These are phyloP conservation scores for Mesoclemmys tuberculata DNA, from an alignment of 2,113 vertebrate genomes.

Conservation along the genomic window DNA sequence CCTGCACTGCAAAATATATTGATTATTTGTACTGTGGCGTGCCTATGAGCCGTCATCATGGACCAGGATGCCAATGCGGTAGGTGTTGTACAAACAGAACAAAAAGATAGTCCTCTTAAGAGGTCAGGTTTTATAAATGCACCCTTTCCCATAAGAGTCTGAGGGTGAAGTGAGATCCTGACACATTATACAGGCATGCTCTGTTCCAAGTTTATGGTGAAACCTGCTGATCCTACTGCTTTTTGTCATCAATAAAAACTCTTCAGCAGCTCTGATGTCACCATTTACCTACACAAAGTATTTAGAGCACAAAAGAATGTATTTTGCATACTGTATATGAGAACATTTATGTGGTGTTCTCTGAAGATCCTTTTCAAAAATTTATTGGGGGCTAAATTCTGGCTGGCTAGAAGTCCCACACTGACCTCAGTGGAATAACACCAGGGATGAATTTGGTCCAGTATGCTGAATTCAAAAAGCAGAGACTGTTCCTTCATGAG, in stretches of 20 bases:
- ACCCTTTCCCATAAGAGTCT: background rate
- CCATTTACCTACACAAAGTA: accelerated
- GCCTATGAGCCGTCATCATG: background rate
- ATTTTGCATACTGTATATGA: background rate
- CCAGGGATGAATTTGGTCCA: accelerated
- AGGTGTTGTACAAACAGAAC: background rate
- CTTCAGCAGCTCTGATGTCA: background rate
- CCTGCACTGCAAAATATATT: background rate
- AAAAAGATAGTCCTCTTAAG: background rate
- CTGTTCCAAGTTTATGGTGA: background rate
- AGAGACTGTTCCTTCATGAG: background rate
- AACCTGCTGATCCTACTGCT: background rate
- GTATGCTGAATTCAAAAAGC: background rate
- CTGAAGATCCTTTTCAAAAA: accelerated
- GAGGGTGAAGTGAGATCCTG: background rate
- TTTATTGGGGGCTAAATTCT: background rate
- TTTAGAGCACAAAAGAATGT: background rate
- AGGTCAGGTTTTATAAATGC: background rate
- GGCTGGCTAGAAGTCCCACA: accelerated
- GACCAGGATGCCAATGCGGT: background rate
- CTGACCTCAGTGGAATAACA: background rate
- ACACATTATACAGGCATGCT: accelerated
- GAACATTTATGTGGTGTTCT: background rate
- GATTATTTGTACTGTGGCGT: background rate
- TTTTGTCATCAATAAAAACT: background rate